Conservation (phyloP, 35 echinoderm and acorn worm species). For the Holothuria glaberrima region DNA sequence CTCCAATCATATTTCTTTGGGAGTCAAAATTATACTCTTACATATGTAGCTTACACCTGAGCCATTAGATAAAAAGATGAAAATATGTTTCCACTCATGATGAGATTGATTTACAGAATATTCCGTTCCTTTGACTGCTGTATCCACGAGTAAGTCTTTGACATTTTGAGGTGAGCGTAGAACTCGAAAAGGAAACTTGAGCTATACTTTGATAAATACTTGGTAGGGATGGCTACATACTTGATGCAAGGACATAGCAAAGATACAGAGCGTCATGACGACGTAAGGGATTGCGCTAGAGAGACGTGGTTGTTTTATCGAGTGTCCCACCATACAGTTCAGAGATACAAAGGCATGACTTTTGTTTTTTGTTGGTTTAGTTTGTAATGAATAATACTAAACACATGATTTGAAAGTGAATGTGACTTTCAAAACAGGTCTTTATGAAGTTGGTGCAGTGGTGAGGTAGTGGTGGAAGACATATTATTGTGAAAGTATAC, state of each 20-base stretch:
- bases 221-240: slow-evolving; percentile 15
- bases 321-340: too few relatives aligned
- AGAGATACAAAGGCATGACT: too few relatives aligned
- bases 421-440: too few relatives aligned
- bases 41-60: slow-evolving; percentile 54
- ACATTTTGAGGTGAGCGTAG: slow-evolving; percentile 53
- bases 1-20: slow-evolving; percentile 55
- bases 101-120: slow-evolving; percentile 52
- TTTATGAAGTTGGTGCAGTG: too few relatives aligned
- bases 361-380: too few relatives aligned
- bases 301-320: too few relatives aligned
- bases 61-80: slow-evolving; percentile 10
- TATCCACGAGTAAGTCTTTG: background rate
- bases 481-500: too few relatives aligned
- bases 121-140: slow-evolving; percentile 16
- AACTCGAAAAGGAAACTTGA: slow-evolving; percentile 54
- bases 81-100: slow-evolving; percentile 51
- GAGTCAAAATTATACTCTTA: slow-evolving; percentile 39
- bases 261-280: too few relatives aligned
- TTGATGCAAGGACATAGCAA: slow-evolving; percentile 9
- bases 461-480: too few relatives aligned
- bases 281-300: too few relatives aligned
- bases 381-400: too few relatives aligned
- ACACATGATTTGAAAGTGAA: too few relatives aligned
- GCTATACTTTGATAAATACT: slow-evolving; percentile 43